These are phyloP conservation scores for Drosophila nr. medialis DNA, from an alignment of 2,888 invertebrate genomes.

Conservation along the genomic window DNA sequence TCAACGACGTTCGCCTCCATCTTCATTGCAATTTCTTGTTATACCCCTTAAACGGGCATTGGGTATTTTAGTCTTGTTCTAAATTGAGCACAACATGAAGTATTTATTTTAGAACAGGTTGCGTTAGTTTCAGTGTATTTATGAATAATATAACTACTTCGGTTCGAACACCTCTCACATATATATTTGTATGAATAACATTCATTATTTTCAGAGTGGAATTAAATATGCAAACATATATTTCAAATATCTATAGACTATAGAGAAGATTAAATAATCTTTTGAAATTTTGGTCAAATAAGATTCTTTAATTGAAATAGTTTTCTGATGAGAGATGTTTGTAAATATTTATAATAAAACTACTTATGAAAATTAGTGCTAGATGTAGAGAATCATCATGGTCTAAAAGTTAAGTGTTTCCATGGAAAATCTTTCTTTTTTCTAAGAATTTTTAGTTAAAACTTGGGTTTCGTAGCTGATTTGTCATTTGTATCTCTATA, in stretches of 20 bases:
- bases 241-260: neutral
- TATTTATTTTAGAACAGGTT: neutral
- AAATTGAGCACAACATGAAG: neutral
- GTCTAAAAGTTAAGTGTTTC: neutral
- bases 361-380: neutral
- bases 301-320: too few relatives aligned
- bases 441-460: neutral
- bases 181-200: neutral
- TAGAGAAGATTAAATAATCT: neutral
- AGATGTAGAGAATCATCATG: neutral
- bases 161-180: neutral
- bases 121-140: neutral
- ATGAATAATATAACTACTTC: neutral
- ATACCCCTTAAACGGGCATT: slow-evolving; percentile 5
- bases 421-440: neutral
- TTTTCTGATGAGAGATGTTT: neutral
- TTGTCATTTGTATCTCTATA: neutral
- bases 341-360: too few relatives aligned
- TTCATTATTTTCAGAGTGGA: neutral
- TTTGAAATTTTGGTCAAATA: too few relatives aligned
- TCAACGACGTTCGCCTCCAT: slow-evolving; percentile 66
- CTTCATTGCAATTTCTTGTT: slow-evolving; percentile 43
- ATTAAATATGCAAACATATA: neutral
- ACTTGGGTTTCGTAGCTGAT: neutral
- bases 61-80: neutral